Base-by-base conservation (phyloP, 2,888 invertebrate species). In the Brachylomia viminalis region DNA sequence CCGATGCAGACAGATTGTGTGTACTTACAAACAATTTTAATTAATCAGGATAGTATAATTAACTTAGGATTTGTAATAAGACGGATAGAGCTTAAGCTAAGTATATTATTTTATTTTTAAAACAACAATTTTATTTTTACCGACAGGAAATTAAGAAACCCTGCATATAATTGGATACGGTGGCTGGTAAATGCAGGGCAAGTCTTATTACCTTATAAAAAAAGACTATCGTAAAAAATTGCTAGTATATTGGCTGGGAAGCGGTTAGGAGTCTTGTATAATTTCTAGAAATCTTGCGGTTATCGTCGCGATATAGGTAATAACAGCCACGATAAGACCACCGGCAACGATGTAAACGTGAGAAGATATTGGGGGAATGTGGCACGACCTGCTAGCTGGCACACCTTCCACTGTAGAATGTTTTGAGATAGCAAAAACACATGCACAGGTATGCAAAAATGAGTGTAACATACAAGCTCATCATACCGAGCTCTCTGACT, bases 291-390 rank as follows among this genome's bases (percentile, higher is more conserved):
- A 68, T 72, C 23, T 69, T 69, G 78, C 10, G 69, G 72, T 66
- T 72, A 70, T 82, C 56, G 27, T 45, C 17, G n/a, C 30, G 61
- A 56, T 76, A 52, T 52, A 65, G 52, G 27, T 79, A 72, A 65
- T 79, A 49, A 17, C 49, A 42, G 20, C 45, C 1, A 45, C 23
- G 77, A 79, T 76, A 73, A 70, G 67, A 65, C 70, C 68, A 68
- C 71, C 64, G 52, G 64, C 38, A 23, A 49, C 62, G 82, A 42
- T 77, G 66, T 72, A 61, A 69, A 72, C 75, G 62, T 76, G 78
- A 72, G 84, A 78, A 75, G 58, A 69, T 68, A 74, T 38, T 56
- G 33, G 17, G 64, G 72, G 79, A 82, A 85, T 85, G 87, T 71
- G 17, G 77, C 58, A 68, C 54, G 64, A 79, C 75, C 52, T 59